Evolutionary conservation across 1,140 invertebrate genomes (phyloP).

Genomic region (Lepidurus arcticus): DNA sequence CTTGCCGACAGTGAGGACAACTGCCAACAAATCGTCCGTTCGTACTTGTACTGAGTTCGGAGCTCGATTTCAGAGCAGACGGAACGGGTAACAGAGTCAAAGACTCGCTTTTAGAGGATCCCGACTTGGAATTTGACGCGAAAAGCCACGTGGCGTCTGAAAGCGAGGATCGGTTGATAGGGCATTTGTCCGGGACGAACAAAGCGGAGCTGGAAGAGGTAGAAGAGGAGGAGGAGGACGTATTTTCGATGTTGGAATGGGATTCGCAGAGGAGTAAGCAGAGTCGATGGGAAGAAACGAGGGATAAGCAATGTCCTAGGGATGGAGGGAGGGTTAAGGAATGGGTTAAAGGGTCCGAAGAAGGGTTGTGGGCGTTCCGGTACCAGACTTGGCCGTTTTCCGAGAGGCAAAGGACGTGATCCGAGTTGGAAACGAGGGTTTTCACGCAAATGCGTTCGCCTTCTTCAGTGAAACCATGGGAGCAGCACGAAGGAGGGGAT

Average conservation of each 20-base stretch:
- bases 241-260: too few relatives aligned
- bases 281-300: too few relatives aligned
- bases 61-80: too few relatives aligned
- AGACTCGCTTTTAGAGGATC: too few relatives aligned
- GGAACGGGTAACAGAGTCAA: too few relatives aligned
- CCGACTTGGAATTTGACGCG: too few relatives aligned
- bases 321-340: background rate
- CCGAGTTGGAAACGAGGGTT: background rate
- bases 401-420: slow-evolving; percentile 5
- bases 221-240: too few relatives aligned
- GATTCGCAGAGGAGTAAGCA: too few relatives aligned
- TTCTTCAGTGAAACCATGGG: slow-evolving; percentile 25
- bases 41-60: background rate
- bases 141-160: too few relatives aligned
- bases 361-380: background rate
- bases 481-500: slow-evolving; percentile 15
- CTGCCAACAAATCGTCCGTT: background rate
- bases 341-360: background rate
- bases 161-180: too few relatives aligned
- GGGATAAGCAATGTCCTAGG: background rate
- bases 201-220: too few relatives aligned
- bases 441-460: slow-evolving; percentile 24
- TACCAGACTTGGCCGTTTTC: slow-evolving; percentile 28
- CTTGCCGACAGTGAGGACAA: background rate
- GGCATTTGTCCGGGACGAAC: too few relatives aligned